A percentile compares a stretch with the other conserved stretches of the same genome.
Conservation (phyloP, 2,113 vertebrate species). For the Piaya cayana region DNA sequence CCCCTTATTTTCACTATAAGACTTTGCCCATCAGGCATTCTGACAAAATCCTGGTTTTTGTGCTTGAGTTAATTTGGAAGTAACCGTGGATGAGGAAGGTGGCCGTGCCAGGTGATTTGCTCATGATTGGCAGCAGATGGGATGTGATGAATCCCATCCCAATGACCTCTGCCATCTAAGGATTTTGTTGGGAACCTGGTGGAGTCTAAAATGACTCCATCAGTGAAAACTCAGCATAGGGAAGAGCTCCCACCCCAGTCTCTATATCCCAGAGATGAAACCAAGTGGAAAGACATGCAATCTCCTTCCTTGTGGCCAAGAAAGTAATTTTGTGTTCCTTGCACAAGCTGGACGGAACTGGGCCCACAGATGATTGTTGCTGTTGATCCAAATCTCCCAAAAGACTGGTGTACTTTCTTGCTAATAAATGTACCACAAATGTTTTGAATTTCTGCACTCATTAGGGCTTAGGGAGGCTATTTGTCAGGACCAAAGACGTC, state of each 20-base stretch:
- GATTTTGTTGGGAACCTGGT: neutral
- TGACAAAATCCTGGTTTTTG: neutral
- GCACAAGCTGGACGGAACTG: neutral
- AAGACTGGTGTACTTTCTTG: constrained; percentile 49
- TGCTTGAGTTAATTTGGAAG: neutral
- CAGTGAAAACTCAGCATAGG: neutral
- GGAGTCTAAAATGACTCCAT: neutral
- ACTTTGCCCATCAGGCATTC: neutral
- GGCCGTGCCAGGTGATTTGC: neutral
- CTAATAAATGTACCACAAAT: constrained; percentile 74
- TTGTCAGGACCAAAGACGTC: constrained; percentile 73
- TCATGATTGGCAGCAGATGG: neutral
- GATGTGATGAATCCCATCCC: neutral
- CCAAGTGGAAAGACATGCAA: neutral
- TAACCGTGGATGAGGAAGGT: fast-evolving
- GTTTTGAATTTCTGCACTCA: constrained; percentile 72
- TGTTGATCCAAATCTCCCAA: constrained; percentile 51
- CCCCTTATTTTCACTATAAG: neutral
- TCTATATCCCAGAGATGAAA: neutral
- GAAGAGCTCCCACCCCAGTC: neutral
- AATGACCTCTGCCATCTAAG: neutral
- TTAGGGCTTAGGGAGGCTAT: constrained; percentile 71
- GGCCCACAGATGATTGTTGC: neutral
- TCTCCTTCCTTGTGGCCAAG: neutral
- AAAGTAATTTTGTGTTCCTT: neutral